phyloP scores from a whole-genome alignment of 2,797 vertebrate genomes.

The Semotilus atromaculatus region DNA sequence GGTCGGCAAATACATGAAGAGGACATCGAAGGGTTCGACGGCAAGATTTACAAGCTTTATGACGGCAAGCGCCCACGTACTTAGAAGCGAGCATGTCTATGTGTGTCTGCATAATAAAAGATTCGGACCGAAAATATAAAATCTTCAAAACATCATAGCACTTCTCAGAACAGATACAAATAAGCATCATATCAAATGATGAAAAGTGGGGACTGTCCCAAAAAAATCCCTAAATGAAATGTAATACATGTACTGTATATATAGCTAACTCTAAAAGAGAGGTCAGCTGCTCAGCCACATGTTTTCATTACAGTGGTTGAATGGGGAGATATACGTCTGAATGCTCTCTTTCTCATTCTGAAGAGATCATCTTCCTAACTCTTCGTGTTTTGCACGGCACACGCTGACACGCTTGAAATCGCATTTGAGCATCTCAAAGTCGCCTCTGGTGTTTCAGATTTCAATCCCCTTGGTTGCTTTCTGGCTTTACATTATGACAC shows the following conservation, averaged over 20 bases:
- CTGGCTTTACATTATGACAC: constrained; percentile 21
- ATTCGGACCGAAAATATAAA: constrained; percentile 59
- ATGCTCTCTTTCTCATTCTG: not conserved
- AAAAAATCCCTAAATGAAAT: constrained; percentile 4
- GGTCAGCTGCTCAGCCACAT: constrained; percentile 35
- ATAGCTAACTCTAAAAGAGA: constrained; percentile 18
- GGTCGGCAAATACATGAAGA: constrained; percentile 22
- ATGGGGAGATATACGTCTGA: not conserved
- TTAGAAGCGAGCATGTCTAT: constrained; percentile 61
- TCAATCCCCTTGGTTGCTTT: not conserved
- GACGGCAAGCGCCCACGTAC: constrained; percentile 42
- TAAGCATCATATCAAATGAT: constrained; percentile 53
- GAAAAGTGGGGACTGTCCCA: constrained; percentile 33
- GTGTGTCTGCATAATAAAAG: constrained; percentile 53
- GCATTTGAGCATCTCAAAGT: not conserved
- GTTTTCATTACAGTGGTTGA: constrained; percentile 2
- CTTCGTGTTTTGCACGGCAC: not conserved
- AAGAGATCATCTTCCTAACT: not conserved
- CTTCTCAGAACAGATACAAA: constrained; percentile 63
- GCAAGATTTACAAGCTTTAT: constrained; percentile 57
- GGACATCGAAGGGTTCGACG: constrained; percentile 20
- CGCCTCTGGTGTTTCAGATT: not conserved
- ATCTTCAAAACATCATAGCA: constrained; percentile 60
- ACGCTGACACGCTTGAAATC: not conserved
- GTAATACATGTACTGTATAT: constrained; percentile 11